Conservation (phyloP, 2,888 invertebrate species). For the Eupithecia pulchellata region DNA sequence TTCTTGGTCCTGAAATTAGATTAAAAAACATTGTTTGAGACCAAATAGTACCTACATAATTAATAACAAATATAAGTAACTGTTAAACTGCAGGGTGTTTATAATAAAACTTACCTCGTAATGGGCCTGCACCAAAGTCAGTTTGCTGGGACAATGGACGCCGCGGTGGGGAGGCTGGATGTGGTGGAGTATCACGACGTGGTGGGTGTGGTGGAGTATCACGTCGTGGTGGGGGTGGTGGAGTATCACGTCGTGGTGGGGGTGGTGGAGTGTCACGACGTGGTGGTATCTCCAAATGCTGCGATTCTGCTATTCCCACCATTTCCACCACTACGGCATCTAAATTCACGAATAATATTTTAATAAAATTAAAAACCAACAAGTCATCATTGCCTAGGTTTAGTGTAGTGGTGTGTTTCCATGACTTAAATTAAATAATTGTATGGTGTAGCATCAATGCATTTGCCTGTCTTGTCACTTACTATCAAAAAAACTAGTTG, state of each 20-base stretch:
- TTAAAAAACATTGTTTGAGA: not conserved
- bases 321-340: slow-evolving; percentile 3
- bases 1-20: not conserved
- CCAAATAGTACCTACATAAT: not conserved
- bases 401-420: not conserved
- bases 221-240: not conserved
- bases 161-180: not conserved
- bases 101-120: slow-evolving; percentile 2
- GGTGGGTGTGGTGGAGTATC: not conserved
- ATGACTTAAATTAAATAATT: not conserved
- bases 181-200: not conserved
- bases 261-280: not conserved
- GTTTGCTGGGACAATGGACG: slow-evolving; percentile 4
- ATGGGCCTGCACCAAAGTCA: slow-evolving; percentile 7
- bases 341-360: not conserved
- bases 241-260: not conserved
- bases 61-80: no score
- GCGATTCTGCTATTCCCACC: not conserved
- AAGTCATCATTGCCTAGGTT: not conserved
- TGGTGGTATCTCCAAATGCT: not conserved
- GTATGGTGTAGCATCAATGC: not conserved
- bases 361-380: not conserved
- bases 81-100: not conserved
- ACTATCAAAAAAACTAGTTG: not conserved
- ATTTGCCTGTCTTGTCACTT: not conserved